These are phyloP conservation scores for Anhinga anhinga DNA, from an alignment of 2,113 vertebrate species.

Conservation along the genomic window DNA sequence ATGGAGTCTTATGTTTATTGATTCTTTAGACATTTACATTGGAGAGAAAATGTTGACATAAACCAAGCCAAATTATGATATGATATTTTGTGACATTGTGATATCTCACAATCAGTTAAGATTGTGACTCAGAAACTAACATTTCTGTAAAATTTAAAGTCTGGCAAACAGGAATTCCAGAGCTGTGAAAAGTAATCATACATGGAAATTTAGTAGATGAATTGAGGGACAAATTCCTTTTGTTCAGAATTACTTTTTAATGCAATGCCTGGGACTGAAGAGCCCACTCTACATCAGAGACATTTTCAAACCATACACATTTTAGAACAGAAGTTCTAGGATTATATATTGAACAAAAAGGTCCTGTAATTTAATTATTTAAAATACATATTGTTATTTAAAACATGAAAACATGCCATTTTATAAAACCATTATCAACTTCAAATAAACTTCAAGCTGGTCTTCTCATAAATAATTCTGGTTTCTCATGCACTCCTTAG, in stretches of 20 bases:
- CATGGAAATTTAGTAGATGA: neutral
- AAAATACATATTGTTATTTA: neutral
- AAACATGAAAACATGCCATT: neutral
- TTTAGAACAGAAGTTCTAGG: neutral
- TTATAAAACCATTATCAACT: neutral
- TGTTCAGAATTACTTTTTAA: neutral
- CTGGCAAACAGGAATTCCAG: neutral
- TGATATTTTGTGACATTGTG: neutral
- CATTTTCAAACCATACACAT: neutral
- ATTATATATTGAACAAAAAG: neutral
- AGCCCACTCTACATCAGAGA: neutral
- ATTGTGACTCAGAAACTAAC: neutral
- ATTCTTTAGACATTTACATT: neutral
- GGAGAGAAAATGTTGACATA: neutral
- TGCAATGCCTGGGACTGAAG: neutral
- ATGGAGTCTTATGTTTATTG: neutral
- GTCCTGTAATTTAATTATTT: neutral
- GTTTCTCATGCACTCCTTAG: neutral
- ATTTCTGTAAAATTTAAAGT: neutral
- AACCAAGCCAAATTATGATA: neutral
- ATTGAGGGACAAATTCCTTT: neutral
- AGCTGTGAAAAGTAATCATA: neutral
- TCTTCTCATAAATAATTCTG: neutral
- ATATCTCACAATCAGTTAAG: neutral
- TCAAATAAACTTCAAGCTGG: neutral